Base-by-base conservation (phyloP, 2,113 vertebrate genomes). In the Phalacrocorax aristotelis region DNA sequence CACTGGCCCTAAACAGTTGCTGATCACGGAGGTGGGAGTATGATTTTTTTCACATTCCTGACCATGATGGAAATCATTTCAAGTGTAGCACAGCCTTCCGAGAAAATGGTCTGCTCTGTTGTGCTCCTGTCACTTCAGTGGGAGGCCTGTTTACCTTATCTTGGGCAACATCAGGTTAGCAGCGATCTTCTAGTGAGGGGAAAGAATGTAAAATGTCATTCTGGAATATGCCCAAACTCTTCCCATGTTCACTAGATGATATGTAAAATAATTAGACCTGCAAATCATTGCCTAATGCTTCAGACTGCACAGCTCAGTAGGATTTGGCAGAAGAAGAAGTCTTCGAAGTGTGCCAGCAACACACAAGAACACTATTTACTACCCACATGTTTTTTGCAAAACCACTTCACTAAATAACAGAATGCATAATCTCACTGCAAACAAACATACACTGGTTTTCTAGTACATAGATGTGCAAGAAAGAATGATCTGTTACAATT, bases 241-340 rank as follows among this genome's bases (percentile, higher is more conserved):
- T 94, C 69, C 83, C 27, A 6, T 29, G 66, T 78, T 91, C 46
- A 46, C 78, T 76, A 81, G 58, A 74, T 71, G 71, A 90, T 65
- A 55, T 91, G 51, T 80, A 89, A 94, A 95, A 93, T 77, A 92
- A 80, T 86, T 36, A 74, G 77, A 90, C n/a, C 70, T 94, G 89
- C 61, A 86, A 84, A 92, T 88, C 80, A 58, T 49, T 93, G 89
- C 72, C 62, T 89, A 83, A 90, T 81, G 86, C 88, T 90, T 96
- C 86, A 83, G 46, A 77, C 9, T 90, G 86, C 83, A 92, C 44
- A 78, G 89, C 71, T 81, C 81, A 49, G 86, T 80, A 58, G 38
- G 77, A 91, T 52, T 32, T 93, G 89, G 93, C 89, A 80, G 62
- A 81, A 54, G 54, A 66, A 70, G 70, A 93, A 25, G n/a, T 48